Conservation (phyloP, 2,797 vertebrate genomes). For the Hyperoplus lanceolatus region DNA sequence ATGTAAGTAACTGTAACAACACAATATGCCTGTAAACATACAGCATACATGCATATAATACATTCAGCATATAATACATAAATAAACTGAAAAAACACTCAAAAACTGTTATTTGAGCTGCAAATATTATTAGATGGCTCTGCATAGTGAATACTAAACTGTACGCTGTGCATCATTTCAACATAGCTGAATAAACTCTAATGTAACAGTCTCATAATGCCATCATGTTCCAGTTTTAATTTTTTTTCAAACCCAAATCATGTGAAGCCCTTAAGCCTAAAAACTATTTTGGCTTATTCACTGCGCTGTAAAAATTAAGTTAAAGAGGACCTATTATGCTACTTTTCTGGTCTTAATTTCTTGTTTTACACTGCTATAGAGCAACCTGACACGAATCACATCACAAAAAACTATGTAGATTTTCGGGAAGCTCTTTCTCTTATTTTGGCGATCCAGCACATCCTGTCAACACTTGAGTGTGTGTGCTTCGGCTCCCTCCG, state of each 20-base stretch:
- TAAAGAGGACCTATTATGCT: too few relatives aligned
- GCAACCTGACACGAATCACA: too few relatives aligned
- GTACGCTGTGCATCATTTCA: background rate
- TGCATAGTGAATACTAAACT: background rate
- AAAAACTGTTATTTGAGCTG: background rate
- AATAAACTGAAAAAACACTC: background rate
- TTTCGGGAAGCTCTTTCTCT: too few relatives aligned
- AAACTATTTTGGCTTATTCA: background rate
- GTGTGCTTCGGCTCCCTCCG: too few relatives aligned
- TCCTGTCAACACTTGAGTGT: too few relatives aligned
- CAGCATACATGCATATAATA: background rate
- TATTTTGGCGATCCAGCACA: too few relatives aligned
- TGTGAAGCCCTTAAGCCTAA: background rate
- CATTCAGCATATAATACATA: background rate
- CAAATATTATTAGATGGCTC: constrained; percentile 20
- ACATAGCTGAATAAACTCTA: background rate
- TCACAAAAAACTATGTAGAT: too few relatives aligned
- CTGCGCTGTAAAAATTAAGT: background rate
- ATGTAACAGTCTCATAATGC: constrained; percentile 24
- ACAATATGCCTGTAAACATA: constrained; percentile 5
- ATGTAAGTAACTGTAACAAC: background rate
- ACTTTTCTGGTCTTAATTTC: too few relatives aligned
- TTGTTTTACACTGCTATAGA: too few relatives aligned
- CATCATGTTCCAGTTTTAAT: background rate
- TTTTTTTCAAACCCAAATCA: background rate